A percentile compares a stretch with the other conserved stretches of the same genome.
These are phyloP conservation scores for Brachyalestes nurse DNA, from an alignment of 2,797 vertebrate species.

Conservation along the genomic window DNA sequence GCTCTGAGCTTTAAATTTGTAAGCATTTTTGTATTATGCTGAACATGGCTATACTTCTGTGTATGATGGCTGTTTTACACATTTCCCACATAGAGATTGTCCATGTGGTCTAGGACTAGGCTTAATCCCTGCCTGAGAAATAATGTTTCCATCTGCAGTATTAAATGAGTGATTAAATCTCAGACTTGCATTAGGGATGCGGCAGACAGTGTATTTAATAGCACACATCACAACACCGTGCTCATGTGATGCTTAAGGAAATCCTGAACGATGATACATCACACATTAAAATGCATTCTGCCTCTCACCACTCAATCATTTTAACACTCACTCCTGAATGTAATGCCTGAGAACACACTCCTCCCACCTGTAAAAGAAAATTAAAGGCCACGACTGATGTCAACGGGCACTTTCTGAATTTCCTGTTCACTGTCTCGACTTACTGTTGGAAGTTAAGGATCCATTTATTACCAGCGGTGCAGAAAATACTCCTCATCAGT, in stretches of 20 bases:
- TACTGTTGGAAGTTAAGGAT: constrained; percentile 60
- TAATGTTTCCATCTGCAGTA: background rate
- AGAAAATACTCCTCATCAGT: constrained; percentile 65
- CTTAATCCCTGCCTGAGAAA: too few relatives aligned
- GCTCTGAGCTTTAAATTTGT: background rate
- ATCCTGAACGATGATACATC: background rate
- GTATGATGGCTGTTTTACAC: background rate
- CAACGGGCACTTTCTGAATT: constrained; percentile 50
- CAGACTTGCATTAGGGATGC: background rate
- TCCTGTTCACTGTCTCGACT: constrained; percentile 55
- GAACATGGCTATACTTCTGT: background rate
- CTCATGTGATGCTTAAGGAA: constrained; percentile 23
- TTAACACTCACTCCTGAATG: constrained; percentile 57
- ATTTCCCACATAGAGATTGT: too few relatives aligned
- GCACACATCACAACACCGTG: constrained; percentile 8
- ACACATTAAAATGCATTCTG: constrained; percentile 22
- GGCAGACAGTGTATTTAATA: background rate
- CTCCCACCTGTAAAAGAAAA: constrained; percentile 62
- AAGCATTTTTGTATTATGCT: background rate
- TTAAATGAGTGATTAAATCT: background rate
- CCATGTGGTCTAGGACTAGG: too few relatives aligned
- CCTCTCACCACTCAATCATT: constrained; percentile 13
- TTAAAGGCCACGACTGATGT: constrained; percentile 59
- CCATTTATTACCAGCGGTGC: constrained; percentile 63
- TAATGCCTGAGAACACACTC: constrained; percentile 59